Percentiles rank a stretch among this genome's conserved stretches.
These are phyloP conservation scores for Chaetops frenatus DNA, from an alignment of 2,113 vertebrate genomes.

Conservation along the genomic window DNA sequence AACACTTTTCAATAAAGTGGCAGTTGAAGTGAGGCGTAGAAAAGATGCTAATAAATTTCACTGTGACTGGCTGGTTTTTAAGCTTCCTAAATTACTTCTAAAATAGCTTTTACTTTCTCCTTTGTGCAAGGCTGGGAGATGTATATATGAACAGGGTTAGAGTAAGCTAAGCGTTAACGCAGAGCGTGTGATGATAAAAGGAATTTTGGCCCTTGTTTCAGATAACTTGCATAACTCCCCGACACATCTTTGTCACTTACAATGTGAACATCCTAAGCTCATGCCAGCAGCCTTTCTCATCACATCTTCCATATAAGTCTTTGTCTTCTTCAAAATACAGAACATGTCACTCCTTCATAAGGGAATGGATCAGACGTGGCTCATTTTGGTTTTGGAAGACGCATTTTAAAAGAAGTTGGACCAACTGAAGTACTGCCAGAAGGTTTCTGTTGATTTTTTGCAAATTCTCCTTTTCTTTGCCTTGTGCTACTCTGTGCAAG, in stretches of 20 bases:
- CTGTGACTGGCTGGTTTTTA: conserved; percentile 32
- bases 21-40: conserved; percentile 38
- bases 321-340: not conserved
- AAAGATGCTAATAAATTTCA: conserved; percentile 58
- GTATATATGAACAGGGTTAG: not conserved
- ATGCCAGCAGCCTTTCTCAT: not conserved
- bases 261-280: not conserved
- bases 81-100: conserved; percentile 58
- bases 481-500: accelerated
- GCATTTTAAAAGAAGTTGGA: not conserved
- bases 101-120: conserved; percentile 47
- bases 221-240: not conserved
- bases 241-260: not conserved
- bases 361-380: accelerated
- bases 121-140: conserved; percentile 2
- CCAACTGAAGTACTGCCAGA: not conserved
- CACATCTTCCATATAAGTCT: not conserved
- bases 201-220: conserved; percentile 22
- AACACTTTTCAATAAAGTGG: conserved; percentile 58
- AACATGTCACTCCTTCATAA: not conserved
- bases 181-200: not conserved
- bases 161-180: not conserved
- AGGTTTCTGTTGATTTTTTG: not conserved
- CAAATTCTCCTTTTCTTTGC: not conserved
- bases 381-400: not conserved